These are phyloP conservation scores for Anguilla anguilla DNA, from an alignment of 2,797 vertebrate species.

Conservation along the genomic window DNA sequence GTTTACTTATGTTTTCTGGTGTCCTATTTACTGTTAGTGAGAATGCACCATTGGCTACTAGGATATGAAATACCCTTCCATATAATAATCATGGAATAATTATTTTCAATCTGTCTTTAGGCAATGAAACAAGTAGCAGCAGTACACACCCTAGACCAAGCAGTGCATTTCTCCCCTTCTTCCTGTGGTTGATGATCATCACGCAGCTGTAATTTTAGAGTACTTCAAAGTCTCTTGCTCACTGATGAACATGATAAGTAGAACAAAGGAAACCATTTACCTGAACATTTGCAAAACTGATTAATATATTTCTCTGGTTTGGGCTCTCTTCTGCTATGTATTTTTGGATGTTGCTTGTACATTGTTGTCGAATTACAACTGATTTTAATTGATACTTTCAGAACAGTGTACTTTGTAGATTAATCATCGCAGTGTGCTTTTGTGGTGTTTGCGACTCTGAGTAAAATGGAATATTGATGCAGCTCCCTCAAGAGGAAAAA, in stretches of 20 bases:
- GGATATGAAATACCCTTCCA: background rate
- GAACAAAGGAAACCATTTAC: background rate
- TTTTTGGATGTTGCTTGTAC: background rate
- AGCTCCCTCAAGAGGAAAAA: background rate
- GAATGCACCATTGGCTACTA: background rate
- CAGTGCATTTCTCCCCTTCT: background rate
- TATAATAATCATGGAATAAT: background rate
- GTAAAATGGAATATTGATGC: background rate
- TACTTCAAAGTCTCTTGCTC: background rate
- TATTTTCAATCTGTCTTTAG: conserved; percentile 23
- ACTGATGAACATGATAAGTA: background rate
- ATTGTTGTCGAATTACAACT: background rate
- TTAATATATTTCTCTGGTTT: background rate
- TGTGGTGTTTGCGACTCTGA: background rate
- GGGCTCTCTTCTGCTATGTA: background rate
- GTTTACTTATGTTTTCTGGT: background rate
- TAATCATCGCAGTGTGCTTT: background rate
- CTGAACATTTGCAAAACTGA: background rate
- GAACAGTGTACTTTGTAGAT: background rate
- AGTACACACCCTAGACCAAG: background rate
- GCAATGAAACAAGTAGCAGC: background rate
- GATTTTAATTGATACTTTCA: background rate
- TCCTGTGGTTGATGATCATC: conserved; percentile 10
- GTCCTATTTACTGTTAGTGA: background rate
- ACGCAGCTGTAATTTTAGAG: background rate